Evolutionary conservation across 2,888 invertebrate species (phyloP), one percentile per base, ranked within the genome.

Genomic region (Monopis laevigella): DNA sequence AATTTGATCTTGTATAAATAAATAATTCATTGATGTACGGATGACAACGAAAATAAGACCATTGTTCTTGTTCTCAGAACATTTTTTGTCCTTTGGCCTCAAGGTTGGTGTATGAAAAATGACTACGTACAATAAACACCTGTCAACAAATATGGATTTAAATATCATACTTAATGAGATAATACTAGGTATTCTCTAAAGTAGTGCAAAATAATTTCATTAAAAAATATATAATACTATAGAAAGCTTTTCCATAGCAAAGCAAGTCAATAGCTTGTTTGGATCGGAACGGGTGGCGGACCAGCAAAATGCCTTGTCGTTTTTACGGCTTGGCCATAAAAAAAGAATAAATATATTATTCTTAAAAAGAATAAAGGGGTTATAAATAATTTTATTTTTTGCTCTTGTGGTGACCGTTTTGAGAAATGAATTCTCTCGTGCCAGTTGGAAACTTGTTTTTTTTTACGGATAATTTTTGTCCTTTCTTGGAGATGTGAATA

Each of bases 41-140:
- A 67, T 66, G 66, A 65, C 62, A 59, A 64, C 63, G 54, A 62
- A 72, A 71, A 67, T 69, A 70, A 71, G 59, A 65, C 67, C 64
- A 72, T 68, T 70, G 70, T 68, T 62, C 58, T 54, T 47, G 8
- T 74, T 73, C 71, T 63, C 47, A 54, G 69, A 71, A 74, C 52
- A 40, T 39, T 52, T 50, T 49, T 45, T 51, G 55, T 55, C 62
- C n/a, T n/a, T n/a, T n/a, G n/a, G n/a, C n/a, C n/a, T n/a, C n/a
- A n/a, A n/a, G n/a, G n/a, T n/a, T n/a, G n/a, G n/a, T n/a, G n/a
- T n/a, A n/a, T n/a, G n/a, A n/a, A n/a, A n/a, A n/a, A n/a, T n/a
- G n/a, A n/a, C n/a, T n/a, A n/a, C n/a, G n/a, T n/a, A n/a, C n/a
- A n/a, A n/a, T n/a, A n/a, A n/a, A n/a, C n/a, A n/a, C n/a, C n/a